Evolutionary conservation across 2,113 vertebrate genomes (phyloP).

Genomic region (Hippolais icterina): DNA sequence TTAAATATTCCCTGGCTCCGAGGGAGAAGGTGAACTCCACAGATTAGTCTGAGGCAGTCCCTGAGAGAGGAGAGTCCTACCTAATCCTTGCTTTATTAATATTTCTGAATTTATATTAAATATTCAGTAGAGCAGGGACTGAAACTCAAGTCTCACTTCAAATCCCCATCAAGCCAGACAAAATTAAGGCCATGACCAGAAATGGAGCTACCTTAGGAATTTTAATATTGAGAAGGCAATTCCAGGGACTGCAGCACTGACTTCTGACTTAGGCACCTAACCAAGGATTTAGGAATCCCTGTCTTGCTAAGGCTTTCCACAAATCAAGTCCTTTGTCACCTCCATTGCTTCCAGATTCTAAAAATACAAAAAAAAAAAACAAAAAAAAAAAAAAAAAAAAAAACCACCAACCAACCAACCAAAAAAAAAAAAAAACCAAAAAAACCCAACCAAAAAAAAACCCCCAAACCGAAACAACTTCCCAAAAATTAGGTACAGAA

Average conservation of each 20-base stretch:
- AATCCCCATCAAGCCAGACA: background rate
- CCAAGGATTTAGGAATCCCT: background rate
- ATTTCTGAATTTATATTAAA: conserved; percentile 20
- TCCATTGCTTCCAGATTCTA: background rate
- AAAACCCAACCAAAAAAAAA: no score
- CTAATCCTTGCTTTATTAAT: conserved; percentile 48
- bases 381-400: no score
- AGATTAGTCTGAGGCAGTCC: background rate
- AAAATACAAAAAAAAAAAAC: background rate
- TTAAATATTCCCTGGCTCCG: background rate
- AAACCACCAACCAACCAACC: no score
- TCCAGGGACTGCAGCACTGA: background rate
- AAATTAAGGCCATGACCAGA: background rate
- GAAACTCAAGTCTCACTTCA: background rate
- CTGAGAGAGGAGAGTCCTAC: background rate
- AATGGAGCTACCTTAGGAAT: background rate
- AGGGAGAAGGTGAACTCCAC: background rate
- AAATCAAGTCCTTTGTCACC: background rate
- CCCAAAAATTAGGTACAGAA: background rate
- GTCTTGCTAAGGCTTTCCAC: background rate
- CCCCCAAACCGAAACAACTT: background rate
- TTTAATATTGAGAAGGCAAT: background rate
- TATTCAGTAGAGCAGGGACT: background rate
- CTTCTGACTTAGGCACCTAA: background rate
- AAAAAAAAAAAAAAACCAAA: no score